A percentile compares a stretch with the other conserved stretches of the same genome.
These are phyloP conservation scores for Bradysia coprophila DNA, from an alignment of 1,140 invertebrate species.

Conservation along the genomic window DNA sequence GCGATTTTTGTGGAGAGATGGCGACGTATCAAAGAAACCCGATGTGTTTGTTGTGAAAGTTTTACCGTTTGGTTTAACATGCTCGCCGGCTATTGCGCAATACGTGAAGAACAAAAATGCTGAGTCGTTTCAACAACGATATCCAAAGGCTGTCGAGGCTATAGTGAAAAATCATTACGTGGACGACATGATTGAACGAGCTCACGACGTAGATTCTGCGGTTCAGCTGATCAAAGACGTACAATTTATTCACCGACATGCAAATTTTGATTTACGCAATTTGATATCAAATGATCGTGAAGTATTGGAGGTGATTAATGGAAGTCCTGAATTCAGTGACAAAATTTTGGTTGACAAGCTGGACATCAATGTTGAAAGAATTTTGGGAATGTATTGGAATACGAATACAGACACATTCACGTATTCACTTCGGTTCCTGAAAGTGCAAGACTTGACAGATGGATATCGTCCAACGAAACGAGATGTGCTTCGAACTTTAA, in stretches of 20 bases:
- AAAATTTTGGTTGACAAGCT: neutral
- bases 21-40: constrained; percentile 1
- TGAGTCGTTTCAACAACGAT: constrained; percentile 5
- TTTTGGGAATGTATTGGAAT: constrained; percentile 6
- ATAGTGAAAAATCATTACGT: constrained; percentile 16
- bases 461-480: constrained; percentile 4
- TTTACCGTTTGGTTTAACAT: constrained; percentile 15
- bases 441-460: constrained; percentile 6
- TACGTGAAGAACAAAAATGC: constrained; percentile 18
- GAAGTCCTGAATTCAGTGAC: neutral
- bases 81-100: constrained; percentile 14
- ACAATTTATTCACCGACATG: neutral
- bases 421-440: constrained; percentile 1
- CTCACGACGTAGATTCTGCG: constrained; percentile 8
- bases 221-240: constrained; percentile 6
- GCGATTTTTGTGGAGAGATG: constrained; percentile 14
- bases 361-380: constrained; percentile 1
- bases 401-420: constrained; percentile 5
- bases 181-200: constrained; percentile 19
- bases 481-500: constrained; percentile 7
- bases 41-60: constrained; percentile 8
- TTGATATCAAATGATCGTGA: constrained; percentile 4
- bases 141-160: constrained; percentile 9
- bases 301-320: neutral
- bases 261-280: constrained; percentile 1